Evolutionary conservation across 2,113 vertebrate genomes (phyloP), one percentile per base, ranked within the genome.

Genomic region (Rallus limicola): DNA sequence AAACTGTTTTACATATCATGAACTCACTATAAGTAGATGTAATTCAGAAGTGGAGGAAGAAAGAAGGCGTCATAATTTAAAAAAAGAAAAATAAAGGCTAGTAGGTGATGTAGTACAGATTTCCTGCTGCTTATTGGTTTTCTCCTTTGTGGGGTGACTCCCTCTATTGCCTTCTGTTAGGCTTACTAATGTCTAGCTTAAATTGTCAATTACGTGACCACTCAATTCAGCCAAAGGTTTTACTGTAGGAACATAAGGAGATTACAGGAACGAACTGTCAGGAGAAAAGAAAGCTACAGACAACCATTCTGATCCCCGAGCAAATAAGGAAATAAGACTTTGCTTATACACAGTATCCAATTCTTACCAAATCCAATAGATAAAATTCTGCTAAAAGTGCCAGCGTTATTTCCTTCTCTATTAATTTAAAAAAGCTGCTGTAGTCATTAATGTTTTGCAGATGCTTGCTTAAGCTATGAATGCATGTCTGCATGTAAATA

Each of bases 181-280:
- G 36, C 87, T 74, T 86, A 42, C 33, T 80, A 34, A 91, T 9
- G 36, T 53, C n/a, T 71, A 69, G 59, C 42, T 81, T 63, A 88
- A 70, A 82, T 26, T 60, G 12, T 56, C 56, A 60, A 70, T 59
- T 83, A 86, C 91, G 65, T 2, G 5, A 92, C 75, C 68, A 86
- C 76, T 83, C 82, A 82, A 38, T 83, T 80, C 86, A 86, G 59
- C 74, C 69, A 83, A 87, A 55, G 42, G 23, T 84, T 92, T 93
- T 82, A 26, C 84, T 36, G n/a, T 68, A 60, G 62, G 72, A 59
- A 60, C 50, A 38, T 63, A 67, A 88, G 50, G 62, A 67, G 60
- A 77, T 94, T 82, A 93, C 16, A 75, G 64, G 50, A 90, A 82
- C 4, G 15, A 88, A 64, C 12, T 85, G 42, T 67, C 71, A 52